A percentile compares a stretch with the other conserved stretches of the same genome.
These are phyloP conservation scores for Phaethon lepturus DNA, from an alignment of 2,113 vertebrate species.

Conservation along the genomic window DNA sequence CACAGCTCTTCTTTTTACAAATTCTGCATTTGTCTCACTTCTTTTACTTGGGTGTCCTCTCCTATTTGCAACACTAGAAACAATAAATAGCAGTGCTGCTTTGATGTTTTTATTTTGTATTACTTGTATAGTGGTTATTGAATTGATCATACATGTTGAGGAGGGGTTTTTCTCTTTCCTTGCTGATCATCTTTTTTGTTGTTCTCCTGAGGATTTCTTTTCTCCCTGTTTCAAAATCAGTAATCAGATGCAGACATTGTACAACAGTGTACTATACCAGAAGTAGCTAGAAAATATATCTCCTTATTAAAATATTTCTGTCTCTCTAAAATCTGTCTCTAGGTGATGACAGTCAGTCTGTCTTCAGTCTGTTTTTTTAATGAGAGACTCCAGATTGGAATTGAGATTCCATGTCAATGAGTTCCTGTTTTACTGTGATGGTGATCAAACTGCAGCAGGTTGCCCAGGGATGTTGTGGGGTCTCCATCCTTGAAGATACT, in stretches of 20 bases:
- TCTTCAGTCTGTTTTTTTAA: neutral
- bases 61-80: neutral
- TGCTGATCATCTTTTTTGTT: neutral
- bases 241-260: neutral
- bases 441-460: neutral
- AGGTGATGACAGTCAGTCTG: neutral
- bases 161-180: neutral
- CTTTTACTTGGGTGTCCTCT: neutral
- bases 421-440: neutral
- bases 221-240: neutral
- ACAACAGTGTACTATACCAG: neutral
- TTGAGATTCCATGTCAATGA: neutral
- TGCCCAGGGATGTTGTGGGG: neutral
- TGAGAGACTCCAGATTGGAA: neutral
- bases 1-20: neutral
- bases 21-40: neutral
- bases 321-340: neutral
- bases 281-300: neutral
- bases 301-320: neutral
- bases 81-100: neutral
- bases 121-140: neutral
- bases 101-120: neutral
- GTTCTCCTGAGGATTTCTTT: neutral
- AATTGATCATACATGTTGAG: neutral
- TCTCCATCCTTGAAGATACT: neutral